A percentile compares a stretch with the other conserved stretches of the same genome.
Evolutionary conservation across 2,797 vertebrate species (phyloP).

Genomic region (Thunnus albacares): DNA sequence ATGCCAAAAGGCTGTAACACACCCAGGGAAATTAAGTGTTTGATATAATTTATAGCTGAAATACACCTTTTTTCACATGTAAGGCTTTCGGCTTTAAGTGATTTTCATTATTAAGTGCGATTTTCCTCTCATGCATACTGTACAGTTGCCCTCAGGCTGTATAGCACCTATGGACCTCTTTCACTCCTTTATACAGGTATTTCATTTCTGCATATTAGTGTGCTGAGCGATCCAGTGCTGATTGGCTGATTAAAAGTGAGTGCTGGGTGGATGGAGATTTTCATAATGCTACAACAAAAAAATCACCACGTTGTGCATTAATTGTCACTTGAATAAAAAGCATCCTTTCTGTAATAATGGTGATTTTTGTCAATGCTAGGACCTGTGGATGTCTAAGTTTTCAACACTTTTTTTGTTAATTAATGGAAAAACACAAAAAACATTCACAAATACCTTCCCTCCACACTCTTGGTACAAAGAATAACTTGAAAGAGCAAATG

Average conservation of each 20-base stretch:
- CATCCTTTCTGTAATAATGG: not conserved
- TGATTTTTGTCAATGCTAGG: not conserved
- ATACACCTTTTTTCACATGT: slow-evolving; percentile 28
- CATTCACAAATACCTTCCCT: no score
- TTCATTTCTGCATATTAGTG: slow-evolving; percentile 33
- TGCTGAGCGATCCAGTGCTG: slow-evolving; percentile 5
- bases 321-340: slow-evolving; percentile 2
- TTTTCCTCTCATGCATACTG: slow-evolving; percentile 6
- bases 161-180: slow-evolving; percentile 18
- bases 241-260: slow-evolving; percentile 36
- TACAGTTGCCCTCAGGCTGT: slow-evolving; percentile 23
- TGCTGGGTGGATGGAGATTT: not conserved
- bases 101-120: slow-evolving; percentile 45
- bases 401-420: not conserved
- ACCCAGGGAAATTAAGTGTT: not conserved
- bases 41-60: slow-evolving; percentile 35
- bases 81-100: slow-evolving; percentile 14
- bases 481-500: not conserved
- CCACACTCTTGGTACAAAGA: not conserved
- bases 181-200: not conserved
- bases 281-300: slow-evolving; percentile 5
- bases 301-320: not conserved
- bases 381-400: not conserved
- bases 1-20: slow-evolving; percentile 17
- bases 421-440: not conserved